Percentiles rank a stretch among this genome's conserved stretches.
phyloP scores from a whole-genome alignment of 2,797 vertebrate genomes.

The Chlorospingus semifuscus region DNA sequence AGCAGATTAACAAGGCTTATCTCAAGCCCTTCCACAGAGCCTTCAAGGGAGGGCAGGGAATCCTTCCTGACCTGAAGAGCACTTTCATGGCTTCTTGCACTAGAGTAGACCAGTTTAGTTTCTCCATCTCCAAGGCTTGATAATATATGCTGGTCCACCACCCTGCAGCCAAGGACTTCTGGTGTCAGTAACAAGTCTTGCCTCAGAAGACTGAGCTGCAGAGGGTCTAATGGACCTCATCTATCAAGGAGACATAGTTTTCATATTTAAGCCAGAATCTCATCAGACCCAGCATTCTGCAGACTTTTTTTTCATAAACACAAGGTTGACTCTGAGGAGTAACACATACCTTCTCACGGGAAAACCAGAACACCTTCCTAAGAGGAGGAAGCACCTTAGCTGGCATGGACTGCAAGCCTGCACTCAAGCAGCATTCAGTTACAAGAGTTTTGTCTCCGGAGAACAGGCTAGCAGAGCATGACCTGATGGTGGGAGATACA shows the following conservation, averaged over 20 bases:
- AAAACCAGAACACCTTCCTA: neutral
- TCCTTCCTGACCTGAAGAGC: neutral
- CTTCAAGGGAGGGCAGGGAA: neutral
- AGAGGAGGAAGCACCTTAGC: neutral
- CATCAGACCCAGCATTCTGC: neutral
- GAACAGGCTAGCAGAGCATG: neutral
- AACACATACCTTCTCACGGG: neutral
- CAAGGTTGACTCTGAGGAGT: neutral
- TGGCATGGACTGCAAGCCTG: accelerated
- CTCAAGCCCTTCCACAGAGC: neutral
- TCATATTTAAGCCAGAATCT: neutral
- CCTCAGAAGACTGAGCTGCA: neutral
- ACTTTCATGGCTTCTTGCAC: neutral
- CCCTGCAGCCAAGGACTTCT: neutral
- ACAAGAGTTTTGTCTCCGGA: neutral
- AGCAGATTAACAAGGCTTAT: neutral
- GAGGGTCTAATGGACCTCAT: neutral
- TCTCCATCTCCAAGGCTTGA: neutral
- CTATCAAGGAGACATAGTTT: neutral
- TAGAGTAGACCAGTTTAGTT: neutral
- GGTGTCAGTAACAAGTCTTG: neutral
- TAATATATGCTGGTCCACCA: neutral
- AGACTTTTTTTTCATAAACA: neutral
- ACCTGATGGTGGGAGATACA: neutral
- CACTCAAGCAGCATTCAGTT: neutral